Evolutionary conservation across 1,140 invertebrate genomes (phyloP).

Genomic region (Drosophila bifasciata): DNA sequence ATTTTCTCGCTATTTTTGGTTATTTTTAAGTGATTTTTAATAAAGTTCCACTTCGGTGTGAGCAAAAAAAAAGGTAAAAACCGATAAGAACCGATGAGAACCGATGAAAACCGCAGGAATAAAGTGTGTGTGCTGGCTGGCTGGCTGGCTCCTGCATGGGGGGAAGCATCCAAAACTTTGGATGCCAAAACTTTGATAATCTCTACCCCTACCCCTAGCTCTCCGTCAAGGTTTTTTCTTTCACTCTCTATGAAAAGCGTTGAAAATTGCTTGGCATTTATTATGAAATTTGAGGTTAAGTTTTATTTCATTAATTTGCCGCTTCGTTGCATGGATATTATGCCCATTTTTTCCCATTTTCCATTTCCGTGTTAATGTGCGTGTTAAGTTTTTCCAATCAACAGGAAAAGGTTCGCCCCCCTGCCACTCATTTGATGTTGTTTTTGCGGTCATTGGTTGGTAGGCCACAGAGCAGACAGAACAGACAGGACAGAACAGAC

Average conservation of each 20-base stretch:
- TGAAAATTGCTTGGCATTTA: conserved; percentile 51
- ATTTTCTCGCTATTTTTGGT: conserved; percentile 68
- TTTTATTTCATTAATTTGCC: conserved; percentile 75
- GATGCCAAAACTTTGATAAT: conserved; percentile 55
- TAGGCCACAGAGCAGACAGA: conserved; percentile 41
- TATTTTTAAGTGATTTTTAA: conserved; percentile 83
- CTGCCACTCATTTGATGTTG: conserved; percentile 7
- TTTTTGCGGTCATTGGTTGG: conserved; percentile 30
- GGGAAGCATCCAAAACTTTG: conserved; percentile 59
- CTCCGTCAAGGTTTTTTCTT: neutral
- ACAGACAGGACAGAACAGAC: neutral
- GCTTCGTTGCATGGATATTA: conserved; percentile 19
- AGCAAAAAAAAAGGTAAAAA: conserved; percentile 10
- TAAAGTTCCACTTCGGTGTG: conserved; percentile 59
- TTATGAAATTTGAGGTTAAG: conserved; percentile 61
- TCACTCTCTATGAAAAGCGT: conserved; percentile 21
- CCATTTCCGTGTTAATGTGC: conserved; percentile 29
- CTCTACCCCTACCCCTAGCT: neutral
- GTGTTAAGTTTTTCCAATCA: conserved; percentile 55
- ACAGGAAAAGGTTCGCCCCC: conserved; percentile 15
- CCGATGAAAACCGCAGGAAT: conserved; percentile 46
- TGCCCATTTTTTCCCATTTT: conserved; percentile 32
- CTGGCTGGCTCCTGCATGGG: neutral
- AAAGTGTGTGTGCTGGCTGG: conserved; percentile 28
- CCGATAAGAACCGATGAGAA: too few relatives aligned